Conservation (phyloP, 1,140 invertebrate genomes). For the Pachypsylla venusta region DNA sequence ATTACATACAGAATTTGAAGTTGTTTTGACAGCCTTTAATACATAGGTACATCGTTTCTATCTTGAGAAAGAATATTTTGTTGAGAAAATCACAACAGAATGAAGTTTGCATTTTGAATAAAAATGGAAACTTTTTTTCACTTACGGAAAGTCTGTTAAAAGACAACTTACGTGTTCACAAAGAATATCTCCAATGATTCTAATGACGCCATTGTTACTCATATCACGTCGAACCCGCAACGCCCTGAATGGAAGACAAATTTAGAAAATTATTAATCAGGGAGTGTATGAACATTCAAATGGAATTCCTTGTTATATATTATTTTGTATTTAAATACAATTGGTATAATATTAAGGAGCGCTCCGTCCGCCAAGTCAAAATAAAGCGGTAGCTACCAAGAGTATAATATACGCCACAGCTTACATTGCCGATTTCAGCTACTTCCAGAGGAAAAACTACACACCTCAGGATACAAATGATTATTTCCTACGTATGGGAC, state of each 20-base stretch:
- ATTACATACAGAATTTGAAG: too few relatives aligned
- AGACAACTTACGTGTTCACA: slow-evolving; percentile 53
- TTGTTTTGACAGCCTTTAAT: too few relatives aligned
- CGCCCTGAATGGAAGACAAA: slow-evolving; percentile 36
- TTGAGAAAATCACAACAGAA: neutral
- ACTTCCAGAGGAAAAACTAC: too few relatives aligned
- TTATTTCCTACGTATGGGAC: too few relatives aligned
- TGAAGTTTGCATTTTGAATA: neutral
- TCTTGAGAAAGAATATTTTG: neutral
- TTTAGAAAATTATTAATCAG: too few relatives aligned
- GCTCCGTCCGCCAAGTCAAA: too few relatives aligned
- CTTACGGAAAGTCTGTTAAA: neutral
- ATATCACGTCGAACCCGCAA: slow-evolving; percentile 47
- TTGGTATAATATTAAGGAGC: too few relatives aligned
- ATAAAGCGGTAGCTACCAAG: too few relatives aligned
- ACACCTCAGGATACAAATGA: too few relatives aligned
- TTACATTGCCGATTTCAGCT: too few relatives aligned
- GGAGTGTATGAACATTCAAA: neutral
- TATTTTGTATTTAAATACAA: neutral
- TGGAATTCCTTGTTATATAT: slow-evolving; percentile 13
- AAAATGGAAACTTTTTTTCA: neutral
- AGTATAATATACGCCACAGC: too few relatives aligned
- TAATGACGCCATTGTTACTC: slow-evolving; percentile 42
- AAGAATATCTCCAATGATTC: slow-evolving; percentile 60
- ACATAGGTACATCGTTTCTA: too few relatives aligned